Evolutionary conservation across 53 echinoderm and acorn worm genomes (phyloP), one percentile per base, ranked within the genome.

Genomic region (Astropecten irregularis): DNA sequence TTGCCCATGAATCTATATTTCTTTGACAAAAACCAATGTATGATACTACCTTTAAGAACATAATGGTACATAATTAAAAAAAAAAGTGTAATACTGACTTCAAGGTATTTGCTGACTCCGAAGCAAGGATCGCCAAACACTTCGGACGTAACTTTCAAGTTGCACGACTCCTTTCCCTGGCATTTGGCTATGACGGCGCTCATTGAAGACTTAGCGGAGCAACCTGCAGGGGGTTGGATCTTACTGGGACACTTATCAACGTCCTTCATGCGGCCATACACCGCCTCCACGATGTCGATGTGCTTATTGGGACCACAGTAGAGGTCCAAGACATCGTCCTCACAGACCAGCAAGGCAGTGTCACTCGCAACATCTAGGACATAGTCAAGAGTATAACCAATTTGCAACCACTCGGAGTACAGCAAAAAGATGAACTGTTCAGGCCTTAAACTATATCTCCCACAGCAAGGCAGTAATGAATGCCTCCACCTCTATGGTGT

Each of bases 231-330:
- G 20, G 74, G 74, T 14, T 74, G 74, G 11, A 3, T 38, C 14
- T 25, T 6, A 57, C 36, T 56, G 20, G 74, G 74, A 39, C 74
- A 74, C 25, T 74, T 74, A 36, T 74, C 39, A 2, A 38, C 55
- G 14, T 74, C 40, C 15, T 74, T 25, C 23, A 1, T 57, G 6
- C 95, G 89, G 65, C 95, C 95, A 39, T 58, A 95, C 29, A 87
- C 81, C 7, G 89, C 95, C 46, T 86, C 87, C 34, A 87, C 33
- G 22, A 90, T 86, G 53, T 82, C 86, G 48, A 95, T 91, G 2
- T 72, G 70, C 28, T 86, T 22, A 0, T 87, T 89, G 0, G 59
- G 30, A 9, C 83, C 87, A 40, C 95, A 95, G 57, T 77, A 65
- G 16, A 91, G 71, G 1, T 47, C 23, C 28, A 91, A 47, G 9